Percentiles rank a stretch among this genome's conserved stretches.
Evolutionary conservation across 2,113 vertebrate genomes (phyloP).

Genomic region (Varanus salvator): DNA sequence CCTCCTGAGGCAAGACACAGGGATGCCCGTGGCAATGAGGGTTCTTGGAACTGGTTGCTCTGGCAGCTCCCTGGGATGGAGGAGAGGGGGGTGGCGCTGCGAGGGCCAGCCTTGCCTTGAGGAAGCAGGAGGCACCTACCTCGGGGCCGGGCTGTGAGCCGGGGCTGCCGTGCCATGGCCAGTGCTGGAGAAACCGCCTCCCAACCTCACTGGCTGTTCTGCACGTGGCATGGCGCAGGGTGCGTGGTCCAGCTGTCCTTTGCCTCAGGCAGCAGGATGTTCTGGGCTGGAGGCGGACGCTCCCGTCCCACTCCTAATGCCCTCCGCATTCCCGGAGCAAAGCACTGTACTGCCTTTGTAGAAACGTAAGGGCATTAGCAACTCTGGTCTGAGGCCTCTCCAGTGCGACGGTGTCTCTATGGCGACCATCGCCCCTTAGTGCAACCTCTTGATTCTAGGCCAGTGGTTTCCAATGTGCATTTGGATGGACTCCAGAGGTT

Average conservation of each 20-base stretch:
- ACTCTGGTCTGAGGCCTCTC: neutral
- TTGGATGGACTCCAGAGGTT: neutral
- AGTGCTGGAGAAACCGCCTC: no score
- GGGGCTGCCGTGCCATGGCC: no score
- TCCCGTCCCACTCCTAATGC: neutral
- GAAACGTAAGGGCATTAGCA: neutral
- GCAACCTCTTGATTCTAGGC: neutral
- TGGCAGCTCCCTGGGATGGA: neutral
- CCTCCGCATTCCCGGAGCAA: neutral
- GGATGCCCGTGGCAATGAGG: neutral
- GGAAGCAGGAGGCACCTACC: no score
- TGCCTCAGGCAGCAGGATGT: no score
- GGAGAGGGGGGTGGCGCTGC: neutral
- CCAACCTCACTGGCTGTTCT: no score
- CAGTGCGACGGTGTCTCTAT: neutral
- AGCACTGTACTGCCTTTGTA: neutral
- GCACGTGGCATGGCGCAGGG: no score
- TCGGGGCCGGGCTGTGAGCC: no score
- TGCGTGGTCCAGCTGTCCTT: no score
- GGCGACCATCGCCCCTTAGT: neutral
- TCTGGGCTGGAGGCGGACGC: no score
- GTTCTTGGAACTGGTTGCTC: neutral
- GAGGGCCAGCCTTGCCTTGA: no score
- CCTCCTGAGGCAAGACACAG: neutral
- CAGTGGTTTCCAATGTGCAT: neutral